phyloP scores from a whole-genome alignment of 2,888 invertebrate genomes.

The Cephus pulcher region DNA sequence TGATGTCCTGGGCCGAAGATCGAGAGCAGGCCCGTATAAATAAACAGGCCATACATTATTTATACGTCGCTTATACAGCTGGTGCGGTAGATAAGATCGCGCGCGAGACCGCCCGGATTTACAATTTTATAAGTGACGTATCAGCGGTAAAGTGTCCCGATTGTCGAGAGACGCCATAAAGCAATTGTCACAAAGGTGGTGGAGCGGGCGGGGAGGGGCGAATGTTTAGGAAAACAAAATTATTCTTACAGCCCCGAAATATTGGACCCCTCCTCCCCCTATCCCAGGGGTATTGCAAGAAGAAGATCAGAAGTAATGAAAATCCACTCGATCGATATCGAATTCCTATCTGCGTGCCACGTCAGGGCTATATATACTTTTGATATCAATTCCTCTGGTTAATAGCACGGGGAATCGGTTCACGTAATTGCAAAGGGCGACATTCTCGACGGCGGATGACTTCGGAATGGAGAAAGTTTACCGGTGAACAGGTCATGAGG shows the following conservation, averaged over 20 bases:
- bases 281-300: background rate
- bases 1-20: background rate
- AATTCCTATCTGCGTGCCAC: background rate
- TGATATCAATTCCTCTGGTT: background rate
- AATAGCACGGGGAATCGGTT: background rate
- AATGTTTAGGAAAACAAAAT: background rate
- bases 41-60: constrained; percentile 47
- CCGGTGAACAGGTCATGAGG: background rate
- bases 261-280: background rate
- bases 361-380: background rate
- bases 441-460: background rate
- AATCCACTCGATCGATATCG: background rate
- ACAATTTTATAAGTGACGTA: constrained; percentile 8
- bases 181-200: background rate
- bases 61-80: constrained; percentile 39
- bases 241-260: background rate
- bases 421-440: background rate
- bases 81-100: constrained; percentile 2
- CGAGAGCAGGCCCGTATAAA: constrained; percentile 32
- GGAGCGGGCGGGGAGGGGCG: background rate
- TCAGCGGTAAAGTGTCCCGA: constrained; percentile 7
- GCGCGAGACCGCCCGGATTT: background rate
- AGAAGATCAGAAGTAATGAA: background rate
- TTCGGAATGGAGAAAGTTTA: background rate
- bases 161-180: background rate